Evolutionary conservation across 2,113 vertebrate species (phyloP), one percentile per base, ranked within the genome.

Genomic region (Lichenostomus cassidix): DNA sequence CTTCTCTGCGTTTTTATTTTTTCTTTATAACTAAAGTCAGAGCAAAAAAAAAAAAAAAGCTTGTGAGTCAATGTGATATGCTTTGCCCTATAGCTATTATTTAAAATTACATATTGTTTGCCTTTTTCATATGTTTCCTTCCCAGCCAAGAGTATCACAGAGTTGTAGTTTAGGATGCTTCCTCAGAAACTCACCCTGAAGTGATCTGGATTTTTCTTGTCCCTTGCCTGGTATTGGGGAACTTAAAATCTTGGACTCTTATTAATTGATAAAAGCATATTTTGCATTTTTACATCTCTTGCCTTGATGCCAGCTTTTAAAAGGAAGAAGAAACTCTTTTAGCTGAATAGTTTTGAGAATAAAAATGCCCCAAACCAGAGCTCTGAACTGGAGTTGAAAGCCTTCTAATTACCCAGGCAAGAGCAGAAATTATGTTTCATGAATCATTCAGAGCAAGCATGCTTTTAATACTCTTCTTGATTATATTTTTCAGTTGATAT

Each of bases 401-500:
- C 44, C 41, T 89, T 89, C 87, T 95, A 96, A 96, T 96, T 94
- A 90, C 42, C 46, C 3, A 0, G 71, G 86, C 76, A 94, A 92
- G 75, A 92, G 83, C 47, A 95, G 83, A 83, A 95, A 83, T 95
- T 88, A 86, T 62, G 42, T 81, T 95, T 93, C 93, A 96, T 97
- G 92, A 96, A 95, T 95, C 88, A 97, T 95, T 97, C 84, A 97
- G 73, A 96, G 70, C 55, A 79, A 93, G 83, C 65, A 67, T 49
- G 49, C n/a, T 91, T 96, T 78, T 94, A 89, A 91, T 95, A 74
- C 80, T 29, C 68, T 96, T 80, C 93, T 93, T 95, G 92, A 95
- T 95, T 94, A 85, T 89, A 79, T 73, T 90, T 88, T 82, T 87
- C 70, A 47, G 74, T 83, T 94, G 81, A 76, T 91, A 75, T 78